Conservation (phyloP, 2,113 vertebrate genomes). For the Grus americana region DNA sequence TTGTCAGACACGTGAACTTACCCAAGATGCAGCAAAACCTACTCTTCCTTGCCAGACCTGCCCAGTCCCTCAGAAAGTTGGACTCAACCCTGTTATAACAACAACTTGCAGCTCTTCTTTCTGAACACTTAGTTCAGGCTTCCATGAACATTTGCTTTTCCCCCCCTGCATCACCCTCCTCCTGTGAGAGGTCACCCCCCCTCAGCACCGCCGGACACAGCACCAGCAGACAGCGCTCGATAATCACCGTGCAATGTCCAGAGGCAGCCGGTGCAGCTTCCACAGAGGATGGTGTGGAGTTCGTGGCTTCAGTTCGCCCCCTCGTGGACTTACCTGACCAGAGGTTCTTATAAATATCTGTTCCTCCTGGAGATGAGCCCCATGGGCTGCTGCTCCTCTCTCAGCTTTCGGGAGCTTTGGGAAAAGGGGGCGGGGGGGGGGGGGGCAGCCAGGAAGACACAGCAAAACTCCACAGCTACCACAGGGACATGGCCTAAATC, state of each 20-base stretch:
- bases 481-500: background rate
- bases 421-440: background rate
- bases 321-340: background rate
- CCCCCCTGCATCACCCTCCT: background rate
- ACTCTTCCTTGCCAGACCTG: background rate
- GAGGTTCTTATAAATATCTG: rapidly evolving
- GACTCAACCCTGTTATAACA: background rate
- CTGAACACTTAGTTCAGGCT: background rate
- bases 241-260: rapidly evolving
- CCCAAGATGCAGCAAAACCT: background rate
- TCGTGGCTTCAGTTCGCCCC: background rate
- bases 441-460: background rate
- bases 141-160: rapidly evolving
- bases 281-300: rapidly evolving
- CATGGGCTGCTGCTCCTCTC: background rate
- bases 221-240: background rate
- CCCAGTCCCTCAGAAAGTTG: background rate
- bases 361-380: background rate
- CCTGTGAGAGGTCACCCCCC: rapidly evolving
- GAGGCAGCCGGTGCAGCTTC: rapidly evolving
- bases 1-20: background rate
- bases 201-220: background rate
- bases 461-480: background rate
- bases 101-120: background rate
- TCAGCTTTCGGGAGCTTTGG: background rate